Evolutionary conservation across 2,113 vertebrate species (phyloP), one percentile per base, ranked within the genome.

Genomic region (Oceanodroma tethys): DNA sequence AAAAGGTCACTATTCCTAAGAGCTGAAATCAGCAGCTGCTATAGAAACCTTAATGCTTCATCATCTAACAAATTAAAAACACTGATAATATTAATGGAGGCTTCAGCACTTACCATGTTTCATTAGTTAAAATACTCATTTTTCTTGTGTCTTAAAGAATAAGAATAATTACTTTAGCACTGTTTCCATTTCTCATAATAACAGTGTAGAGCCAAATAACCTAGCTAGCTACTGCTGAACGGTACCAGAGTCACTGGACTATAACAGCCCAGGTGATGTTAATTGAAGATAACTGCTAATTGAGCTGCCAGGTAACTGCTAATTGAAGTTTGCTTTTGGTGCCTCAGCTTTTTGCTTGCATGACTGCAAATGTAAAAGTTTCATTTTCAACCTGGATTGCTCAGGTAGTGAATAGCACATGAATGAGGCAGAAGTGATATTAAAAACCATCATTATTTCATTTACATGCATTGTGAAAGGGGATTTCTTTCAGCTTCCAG

Each of bases 81-180:
- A 8, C 12, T 92, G 73, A 67, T 83, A 96, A 73, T 92, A 96
- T 97, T 98, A 98, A 97, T 97, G 95, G 94, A 97, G 29, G 84
- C 7, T 34, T 95, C 89, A 95, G 81, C 40, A 66, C 90, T 97
- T 97, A 96, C 86, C 92, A 97, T 96, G 84, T 98, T 98, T 97
- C 97, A 97, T 98, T 98, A 98, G 95, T 90, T 95, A 96, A 97
- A 97, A 97, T 67, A 70, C 48, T 63, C 80, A 95, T 98, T 98
- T 97, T 96, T 97, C 82, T 95, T 87, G 22, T 89, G 72, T 70
- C 95, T 94, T 53, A 66, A 92, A 55, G 58, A 96, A 87, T 21
- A 83, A 73, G 85, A 95, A 94, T 91, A 93, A 95, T 93, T 92
- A 94, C 97, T 94, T 91, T 17, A 97, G 42, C 79, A 72, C 30